These are phyloP conservation scores for Meriones unguiculatus DNA, from an alignment of 2,113 vertebrate genomes.

Conservation along the genomic window DNA sequence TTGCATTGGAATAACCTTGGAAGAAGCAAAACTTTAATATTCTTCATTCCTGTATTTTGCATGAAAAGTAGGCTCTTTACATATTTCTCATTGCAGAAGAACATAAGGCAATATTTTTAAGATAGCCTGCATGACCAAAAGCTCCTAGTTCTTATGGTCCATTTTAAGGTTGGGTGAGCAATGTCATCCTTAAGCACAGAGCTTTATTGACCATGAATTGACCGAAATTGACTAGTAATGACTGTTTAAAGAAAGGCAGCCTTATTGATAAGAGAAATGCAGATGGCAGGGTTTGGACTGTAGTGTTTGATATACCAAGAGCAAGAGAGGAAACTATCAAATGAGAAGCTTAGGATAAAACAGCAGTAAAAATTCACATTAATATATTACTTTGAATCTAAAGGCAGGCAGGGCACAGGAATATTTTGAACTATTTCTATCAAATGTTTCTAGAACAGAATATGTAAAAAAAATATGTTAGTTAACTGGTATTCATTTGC, in stretches of 20 bases:
- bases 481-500: background rate
- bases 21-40: background rate
- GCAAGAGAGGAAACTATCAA: background rate
- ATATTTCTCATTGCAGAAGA: constrained; percentile 15
- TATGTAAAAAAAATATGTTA: background rate
- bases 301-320: background rate
- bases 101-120: background rate
- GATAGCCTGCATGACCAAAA: background rate
- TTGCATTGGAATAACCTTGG: background rate
- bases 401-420: background rate
- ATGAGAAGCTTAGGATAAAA: background rate
- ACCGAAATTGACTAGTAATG: constrained; percentile 11
- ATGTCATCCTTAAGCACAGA: background rate
- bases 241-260: background rate
- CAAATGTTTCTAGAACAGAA: background rate
- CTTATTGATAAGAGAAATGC: background rate
- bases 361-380: background rate
- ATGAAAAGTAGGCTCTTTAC: background rate
- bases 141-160: background rate
- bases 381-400: background rate
- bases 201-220: constrained; percentile 12
- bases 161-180: constrained; percentile 46
- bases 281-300: background rate
- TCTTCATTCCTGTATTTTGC: background rate
- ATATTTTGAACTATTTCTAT: background rate